phyloP scores from a whole-genome alignment of 64 coral and sea anemone genomes.

The Astreopora myriophthalma region DNA sequence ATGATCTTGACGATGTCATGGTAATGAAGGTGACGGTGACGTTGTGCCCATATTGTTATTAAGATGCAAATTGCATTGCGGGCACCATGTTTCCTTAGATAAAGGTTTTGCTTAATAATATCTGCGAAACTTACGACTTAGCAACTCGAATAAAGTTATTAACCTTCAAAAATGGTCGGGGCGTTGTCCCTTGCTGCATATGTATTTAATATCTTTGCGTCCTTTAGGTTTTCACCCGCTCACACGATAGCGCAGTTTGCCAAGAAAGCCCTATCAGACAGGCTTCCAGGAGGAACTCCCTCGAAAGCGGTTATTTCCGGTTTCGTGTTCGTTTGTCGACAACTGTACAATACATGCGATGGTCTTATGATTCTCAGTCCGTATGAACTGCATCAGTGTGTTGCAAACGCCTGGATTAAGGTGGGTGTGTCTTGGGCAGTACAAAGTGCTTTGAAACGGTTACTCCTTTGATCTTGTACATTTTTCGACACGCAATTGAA shows the following conservation, averaged over 20 bases:
- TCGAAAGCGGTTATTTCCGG: slow-evolving; percentile 78
- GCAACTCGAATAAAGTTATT: too few relatives aligned
- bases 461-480: too few relatives aligned
- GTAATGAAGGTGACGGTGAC: too few relatives aligned
- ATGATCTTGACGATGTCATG: too few relatives aligned
- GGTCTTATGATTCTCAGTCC: slow-evolving; percentile 87
- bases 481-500: too few relatives aligned
- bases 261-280: slow-evolving; percentile 86
- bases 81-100: too few relatives aligned
- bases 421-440: background rate
- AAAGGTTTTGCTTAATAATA: too few relatives aligned
- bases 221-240: slow-evolving; percentile 86
- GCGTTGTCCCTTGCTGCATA: background rate
- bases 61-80: too few relatives aligned
- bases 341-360: slow-evolving; percentile 93
- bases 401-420: slow-evolving; percentile 93
- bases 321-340: slow-evolving; percentile 93
- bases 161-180: too few relatives aligned
- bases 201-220: too few relatives aligned
- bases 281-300: slow-evolving; percentile 58
- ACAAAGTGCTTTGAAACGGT: background rate
- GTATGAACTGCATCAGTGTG: slow-evolving; percentile 85
- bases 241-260: slow-evolving; percentile 92
- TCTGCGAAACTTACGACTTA: too few relatives aligned
- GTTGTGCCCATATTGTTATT: too few relatives aligned